phyloP scores from a whole-genome alignment of 2,113 vertebrate genomes.

The Irena cyanogastra region DNA sequence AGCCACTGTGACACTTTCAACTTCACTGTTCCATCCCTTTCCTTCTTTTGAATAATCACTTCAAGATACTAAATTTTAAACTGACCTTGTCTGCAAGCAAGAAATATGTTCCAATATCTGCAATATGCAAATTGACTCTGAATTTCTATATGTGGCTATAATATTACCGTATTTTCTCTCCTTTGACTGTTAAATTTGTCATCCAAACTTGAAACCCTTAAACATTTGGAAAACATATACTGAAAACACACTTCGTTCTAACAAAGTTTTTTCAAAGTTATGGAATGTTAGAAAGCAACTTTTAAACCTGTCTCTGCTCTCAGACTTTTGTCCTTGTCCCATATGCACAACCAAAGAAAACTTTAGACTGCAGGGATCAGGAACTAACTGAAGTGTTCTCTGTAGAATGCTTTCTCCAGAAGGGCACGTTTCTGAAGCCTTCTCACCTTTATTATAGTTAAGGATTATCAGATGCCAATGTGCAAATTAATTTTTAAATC shows the following conservation, averaged over 20 bases:
- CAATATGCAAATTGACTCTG: not conserved
- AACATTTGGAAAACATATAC: not conserved
- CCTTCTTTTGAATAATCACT: not conserved
- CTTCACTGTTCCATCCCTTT: not conserved
- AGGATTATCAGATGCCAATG: not conserved
- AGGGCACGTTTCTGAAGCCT: not conserved
- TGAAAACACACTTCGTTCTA: not conserved
- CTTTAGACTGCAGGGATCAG: not conserved
- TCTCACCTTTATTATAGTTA: not conserved
- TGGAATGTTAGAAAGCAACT: not conserved
- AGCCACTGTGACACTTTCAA: not conserved
- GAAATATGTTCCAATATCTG: not conserved
- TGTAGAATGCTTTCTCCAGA: not conserved
- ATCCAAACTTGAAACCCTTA: not conserved
- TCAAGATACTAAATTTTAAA: not conserved
- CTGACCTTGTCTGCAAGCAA: not conserved
- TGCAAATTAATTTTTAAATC: not conserved
- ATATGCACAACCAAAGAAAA: not conserved
- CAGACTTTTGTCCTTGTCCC: not conserved
- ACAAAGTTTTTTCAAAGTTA: not conserved
- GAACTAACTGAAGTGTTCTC: not conserved
- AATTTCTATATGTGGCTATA: not conserved
- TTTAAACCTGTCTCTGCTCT: not conserved
- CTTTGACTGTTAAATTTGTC: not conserved
- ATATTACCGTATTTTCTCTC: not conserved